phyloP scores from a whole-genome alignment of 2,113 vertebrate species.

The Leptobrachium ailaonicum region DNA sequence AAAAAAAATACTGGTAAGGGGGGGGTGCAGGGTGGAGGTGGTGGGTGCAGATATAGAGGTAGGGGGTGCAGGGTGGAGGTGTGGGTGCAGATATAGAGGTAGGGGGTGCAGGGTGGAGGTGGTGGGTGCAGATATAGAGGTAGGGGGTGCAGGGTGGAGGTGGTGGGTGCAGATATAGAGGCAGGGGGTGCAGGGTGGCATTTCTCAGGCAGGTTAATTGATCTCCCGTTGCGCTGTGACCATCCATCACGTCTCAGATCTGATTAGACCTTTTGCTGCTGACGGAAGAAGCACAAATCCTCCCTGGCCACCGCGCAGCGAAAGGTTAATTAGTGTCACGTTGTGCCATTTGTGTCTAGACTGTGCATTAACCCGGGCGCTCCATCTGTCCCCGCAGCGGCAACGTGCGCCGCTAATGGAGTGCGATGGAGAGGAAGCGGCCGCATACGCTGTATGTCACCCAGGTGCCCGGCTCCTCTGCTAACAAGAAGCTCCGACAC shows the following conservation, averaged over 20 bases:
- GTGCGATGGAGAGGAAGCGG: too few relatives aligned
- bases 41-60: background rate
- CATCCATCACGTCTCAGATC: background rate
- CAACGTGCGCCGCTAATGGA: background rate
- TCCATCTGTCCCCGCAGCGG: slow-evolving; percentile 2
- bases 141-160: background rate
- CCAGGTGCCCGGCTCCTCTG: too few relatives aligned
- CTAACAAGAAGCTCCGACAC: too few relatives aligned
- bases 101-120: too few relatives aligned
- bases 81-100: too few relatives aligned
- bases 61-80: background rate
- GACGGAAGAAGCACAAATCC: background rate
- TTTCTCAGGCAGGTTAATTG: background rate
- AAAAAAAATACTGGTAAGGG: too few relatives aligned
- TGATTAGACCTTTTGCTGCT: background rate
- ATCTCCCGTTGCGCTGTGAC: too few relatives aligned
- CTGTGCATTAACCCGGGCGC: background rate
- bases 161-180: background rate
- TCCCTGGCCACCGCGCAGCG: background rate
- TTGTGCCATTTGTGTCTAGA: too few relatives aligned
- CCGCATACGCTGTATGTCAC: too few relatives aligned
- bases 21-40: background rate
- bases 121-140: background rate
- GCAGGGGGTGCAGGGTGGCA: background rate
- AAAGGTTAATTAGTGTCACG: slow-evolving; percentile 4